These are phyloP conservation scores for Taphrorychus bicolor DNA, from an alignment of 2,888 invertebrate genomes.

Conservation along the genomic window DNA sequence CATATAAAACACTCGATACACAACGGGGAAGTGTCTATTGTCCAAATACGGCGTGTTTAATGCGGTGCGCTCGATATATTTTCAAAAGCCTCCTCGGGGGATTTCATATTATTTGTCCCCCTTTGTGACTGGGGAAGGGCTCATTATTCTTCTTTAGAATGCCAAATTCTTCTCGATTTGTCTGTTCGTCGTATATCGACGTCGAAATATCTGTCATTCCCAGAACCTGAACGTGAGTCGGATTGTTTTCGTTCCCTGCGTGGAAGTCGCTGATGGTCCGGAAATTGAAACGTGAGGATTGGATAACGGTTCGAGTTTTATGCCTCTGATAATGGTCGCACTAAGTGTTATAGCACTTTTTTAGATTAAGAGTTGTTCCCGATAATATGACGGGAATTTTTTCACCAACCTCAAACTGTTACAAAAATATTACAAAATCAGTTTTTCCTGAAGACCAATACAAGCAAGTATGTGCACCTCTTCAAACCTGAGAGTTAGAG, in stretches of 20 bases:
- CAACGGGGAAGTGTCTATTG: slow-evolving; percentile 37
- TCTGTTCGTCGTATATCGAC: slow-evolving; percentile 22
- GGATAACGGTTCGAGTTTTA: not conserved
- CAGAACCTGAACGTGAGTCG: not conserved
- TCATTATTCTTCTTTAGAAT: slow-evolving; percentile 40
- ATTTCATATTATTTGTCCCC: slow-evolving; percentile 39
- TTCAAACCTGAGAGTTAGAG: too few species aligned
- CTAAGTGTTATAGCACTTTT: too few species aligned
- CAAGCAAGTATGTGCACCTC: too few species aligned
- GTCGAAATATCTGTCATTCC: slow-evolving; percentile 36
- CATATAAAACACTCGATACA: slow-evolving; percentile 36
- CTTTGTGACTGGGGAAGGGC: slow-evolving; percentile 21
- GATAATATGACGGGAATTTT: too few species aligned
- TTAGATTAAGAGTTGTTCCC: too few species aligned
- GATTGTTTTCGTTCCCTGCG: slow-evolving; percentile 4
- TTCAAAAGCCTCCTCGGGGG: slow-evolving; percentile 29
- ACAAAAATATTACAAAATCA: too few species aligned
- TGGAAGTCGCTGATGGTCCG: not conserved
- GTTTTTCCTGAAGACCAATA: too few species aligned
- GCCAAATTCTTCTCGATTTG: slow-evolving; percentile 38
- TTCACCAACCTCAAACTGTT: too few species aligned
- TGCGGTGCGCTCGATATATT: slow-evolving; percentile 40
- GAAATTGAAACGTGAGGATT: slow-evolving; percentile 2
- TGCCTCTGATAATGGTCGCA: not conserved
- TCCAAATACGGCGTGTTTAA: slow-evolving; percentile 36